These are phyloP conservation scores for Porites cylindrica DNA, from an alignment of 92 coral and sea anemone species.

Conservation along the genomic window DNA sequence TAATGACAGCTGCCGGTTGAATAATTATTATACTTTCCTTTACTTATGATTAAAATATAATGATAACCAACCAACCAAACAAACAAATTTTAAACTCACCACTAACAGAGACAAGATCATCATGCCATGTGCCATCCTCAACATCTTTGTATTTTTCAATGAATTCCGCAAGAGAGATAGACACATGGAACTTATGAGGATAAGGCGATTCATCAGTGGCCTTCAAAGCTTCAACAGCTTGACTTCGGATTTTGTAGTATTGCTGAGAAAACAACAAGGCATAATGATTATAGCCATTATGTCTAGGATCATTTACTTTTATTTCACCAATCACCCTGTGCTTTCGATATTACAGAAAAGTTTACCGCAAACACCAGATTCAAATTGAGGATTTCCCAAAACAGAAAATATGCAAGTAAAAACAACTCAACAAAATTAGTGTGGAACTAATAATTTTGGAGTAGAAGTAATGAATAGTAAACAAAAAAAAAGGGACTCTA, in stretches of 20 bases:
- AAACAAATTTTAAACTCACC: slow-evolving; percentile 63
- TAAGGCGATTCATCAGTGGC: slow-evolving; percentile 81
- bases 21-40: no score
- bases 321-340: no score
- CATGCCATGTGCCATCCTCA: slow-evolving; percentile 87
- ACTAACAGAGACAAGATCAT: slow-evolving; percentile 82
- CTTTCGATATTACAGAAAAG: no score
- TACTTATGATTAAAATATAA: no score
- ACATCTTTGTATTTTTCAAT: slow-evolving; percentile 85
- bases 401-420: no score
- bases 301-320: neutral
- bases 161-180: slow-evolving; percentile 85
- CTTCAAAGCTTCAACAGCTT: slow-evolving; percentile 85
- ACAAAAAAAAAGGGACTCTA: no score
- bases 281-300: neutral
- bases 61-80: neutral
- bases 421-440: no score
- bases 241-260: slow-evolving; percentile 95
- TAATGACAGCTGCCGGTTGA: no score
- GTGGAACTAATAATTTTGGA: no score
- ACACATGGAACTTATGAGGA: slow-evolving; percentile 96
- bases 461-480: no score
- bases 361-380: no score
- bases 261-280: slow-evolving; percentile 60
- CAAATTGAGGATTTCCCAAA: no score